Evolutionary conservation across 2,797 vertebrate genomes (phyloP), one percentile per base, ranked within the genome.

Genomic region (Chanos chanos): DNA sequence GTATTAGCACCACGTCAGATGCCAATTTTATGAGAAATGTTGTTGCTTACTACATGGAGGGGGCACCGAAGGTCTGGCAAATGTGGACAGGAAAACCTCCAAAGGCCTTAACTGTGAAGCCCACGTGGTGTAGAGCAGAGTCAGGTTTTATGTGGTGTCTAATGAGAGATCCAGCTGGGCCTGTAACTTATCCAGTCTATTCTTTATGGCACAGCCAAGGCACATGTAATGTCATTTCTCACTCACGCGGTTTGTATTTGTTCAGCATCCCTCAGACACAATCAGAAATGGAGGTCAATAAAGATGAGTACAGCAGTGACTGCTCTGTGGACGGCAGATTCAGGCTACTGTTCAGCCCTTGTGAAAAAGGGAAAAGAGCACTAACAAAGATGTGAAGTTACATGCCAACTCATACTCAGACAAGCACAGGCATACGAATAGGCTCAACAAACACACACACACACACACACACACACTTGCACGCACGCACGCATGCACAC

Each of bases 91-190:
- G 27, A 27, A 21, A 16, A 27, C 10, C 49, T 27, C 58, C 13
- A 10, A 22, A 39, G 41, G 50, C 56, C 36, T 49, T 33, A 57
- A 61, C 72, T 44, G 74, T 65, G 62, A 73, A 79, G 80, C 76
- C n/a, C 76, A 79, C 70, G 31, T 64, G 53, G 22, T 62, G 79
- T 70, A 71, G 65, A 66, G 72, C 36, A 7, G 73, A 77, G 72
- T 77, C 72, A 61, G 62, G 64, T 82, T 81, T 82, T 68, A 79
- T 61, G 63, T 50, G 68, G 49, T 45, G 70, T 71, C 71, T 83
- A 73, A 84, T 77, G 69, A 78, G 54, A 77, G 77, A 78, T 64
- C 75, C 82, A 83, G 78, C 74, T 73, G 80, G 71, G 68, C 45
- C 68, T 49, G 71, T 66, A 76, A 78, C 71, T 18, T 68, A 81